Conservation (phyloP, 2,113 vertebrate genomes). For the Triplophysa dalaica region DNA sequence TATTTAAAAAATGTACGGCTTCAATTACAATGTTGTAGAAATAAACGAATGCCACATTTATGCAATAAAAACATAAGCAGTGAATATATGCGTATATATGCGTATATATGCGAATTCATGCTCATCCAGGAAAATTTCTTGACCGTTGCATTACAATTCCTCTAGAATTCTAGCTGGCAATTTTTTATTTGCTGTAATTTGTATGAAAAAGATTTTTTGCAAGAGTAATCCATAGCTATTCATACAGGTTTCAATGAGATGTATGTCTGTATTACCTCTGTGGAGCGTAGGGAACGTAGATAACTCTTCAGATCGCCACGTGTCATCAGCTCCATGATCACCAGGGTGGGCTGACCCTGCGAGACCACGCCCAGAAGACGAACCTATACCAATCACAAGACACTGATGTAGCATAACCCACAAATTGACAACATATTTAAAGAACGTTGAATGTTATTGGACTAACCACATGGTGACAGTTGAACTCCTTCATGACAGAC, state of each 20-base stretch:
- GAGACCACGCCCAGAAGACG: slow-evolving; percentile 95
- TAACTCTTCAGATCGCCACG: slow-evolving; percentile 96
- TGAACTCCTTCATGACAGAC: slow-evolving; percentile 99
- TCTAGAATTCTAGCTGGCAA: neutral
- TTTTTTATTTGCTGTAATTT: neutral
- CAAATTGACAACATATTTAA: neutral
- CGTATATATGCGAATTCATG: neutral
- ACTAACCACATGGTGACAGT: slow-evolving; percentile 96
- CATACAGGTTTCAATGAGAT: neutral
- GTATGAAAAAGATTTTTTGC: neutral
- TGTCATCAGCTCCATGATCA: slow-evolving; percentile 99
- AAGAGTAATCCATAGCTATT: neutral
- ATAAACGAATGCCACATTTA: neutral
- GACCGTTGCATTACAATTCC: neutral
- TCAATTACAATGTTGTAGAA: no score
- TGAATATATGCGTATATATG: neutral
- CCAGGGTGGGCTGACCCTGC: slow-evolving; percentile 95
- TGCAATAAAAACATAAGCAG: neutral
- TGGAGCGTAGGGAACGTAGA: slow-evolving; percentile 88
- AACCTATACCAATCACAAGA: slow-evolving; percentile 76
- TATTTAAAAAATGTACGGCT: neutral
- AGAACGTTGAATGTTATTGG: no score
- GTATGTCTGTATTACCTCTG: slow-evolving; percentile 72
- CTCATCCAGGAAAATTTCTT: neutral
- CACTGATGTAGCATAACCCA: neutral